These are phyloP conservation scores for Chloroceryle inda DNA, from an alignment of 2,797 vertebrate species.

Conservation along the genomic window DNA sequence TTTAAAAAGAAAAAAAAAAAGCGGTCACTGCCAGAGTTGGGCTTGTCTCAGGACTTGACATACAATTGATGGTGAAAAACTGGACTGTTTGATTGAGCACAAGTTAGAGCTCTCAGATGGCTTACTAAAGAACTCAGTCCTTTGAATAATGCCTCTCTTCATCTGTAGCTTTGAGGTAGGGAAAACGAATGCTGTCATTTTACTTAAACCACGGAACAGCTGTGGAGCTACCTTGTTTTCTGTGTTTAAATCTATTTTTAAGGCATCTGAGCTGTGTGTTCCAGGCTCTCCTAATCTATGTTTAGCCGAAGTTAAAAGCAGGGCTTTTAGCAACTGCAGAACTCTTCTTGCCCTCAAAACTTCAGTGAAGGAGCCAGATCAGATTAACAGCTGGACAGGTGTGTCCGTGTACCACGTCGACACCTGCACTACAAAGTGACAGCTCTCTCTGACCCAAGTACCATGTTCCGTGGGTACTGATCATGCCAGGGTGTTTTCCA, in stretches of 20 bases:
- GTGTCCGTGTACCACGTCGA: too few relatives aligned
- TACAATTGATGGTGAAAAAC: neutral
- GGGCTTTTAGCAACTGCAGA: neutral
- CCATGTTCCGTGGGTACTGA: accelerated
- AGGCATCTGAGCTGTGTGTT: neutral
- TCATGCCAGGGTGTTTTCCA: neutral
- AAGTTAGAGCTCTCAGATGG: neutral
- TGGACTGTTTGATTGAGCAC: neutral
- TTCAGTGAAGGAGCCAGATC: neutral
- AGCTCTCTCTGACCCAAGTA: neutral
- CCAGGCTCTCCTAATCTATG: neutral
- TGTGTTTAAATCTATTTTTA: neutral
- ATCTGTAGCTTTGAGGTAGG: neutral
- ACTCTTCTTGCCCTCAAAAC: neutral
- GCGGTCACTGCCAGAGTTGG: neutral
- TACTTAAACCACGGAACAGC: neutral
- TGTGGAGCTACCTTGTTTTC: neutral
- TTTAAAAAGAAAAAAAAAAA: neutral
- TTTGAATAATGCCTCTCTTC: neutral
- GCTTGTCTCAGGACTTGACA: neutral
- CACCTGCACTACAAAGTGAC: neutral
- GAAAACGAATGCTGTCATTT: neutral
- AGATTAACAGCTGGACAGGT: neutral
- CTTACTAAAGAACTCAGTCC: neutral
- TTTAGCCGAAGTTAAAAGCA: neutral